Base-by-base conservation (phyloP, 2,797 vertebrate genomes). In the Poeciliopsis infans region DNA sequence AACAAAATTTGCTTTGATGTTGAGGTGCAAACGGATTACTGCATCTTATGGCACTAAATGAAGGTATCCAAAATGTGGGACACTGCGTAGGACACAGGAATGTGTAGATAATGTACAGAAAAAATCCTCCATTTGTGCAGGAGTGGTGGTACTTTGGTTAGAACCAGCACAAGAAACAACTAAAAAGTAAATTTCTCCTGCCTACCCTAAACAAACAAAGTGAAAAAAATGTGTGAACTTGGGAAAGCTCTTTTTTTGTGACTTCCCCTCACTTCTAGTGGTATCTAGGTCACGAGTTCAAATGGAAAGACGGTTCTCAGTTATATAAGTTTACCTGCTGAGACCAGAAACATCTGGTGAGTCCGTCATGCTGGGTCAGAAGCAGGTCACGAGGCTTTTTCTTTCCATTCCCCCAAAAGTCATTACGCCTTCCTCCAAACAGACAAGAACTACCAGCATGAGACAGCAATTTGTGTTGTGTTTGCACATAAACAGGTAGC, bases 331-430 rank as follows among this genome's bases (percentile, higher is more conserved):
- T 64, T 10, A 68, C 36, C 20, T 68, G 20, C 64, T 68, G 64
- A 25, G 64, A 68, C 64, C 64, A 68, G 18, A 68, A 68, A 68
- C 64, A 68, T 23, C 64, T 66, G 64, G 18, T 66, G 31, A 16
- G 64, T 39, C 36, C 8, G 23, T 23, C 36, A 4, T 41, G 20
- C 64, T 39, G 64, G 64, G 64, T 68, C 64, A 68, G 64, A 68
- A 41, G 39, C 36, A 68, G 64, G 64, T 68, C 20, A 68, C 20
- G 12, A 68, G 10, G 8, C 4, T 39, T 41, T 11, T 41, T 39
- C 4, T 68, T 68, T 41, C 36, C 64, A 68, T n/a, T 41, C 20
- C 64, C 64, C 4, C 20, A 68, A 36, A 36, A 33, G 31, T 64
- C 61, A 64, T 64, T 36, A 36, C 23, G 36, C 20, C 36, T 68